These are phyloP conservation scores for Caenorhabditis imperialis DNA, from an alignment of 2,888 invertebrate genomes.

Conservation along the genomic window DNA sequence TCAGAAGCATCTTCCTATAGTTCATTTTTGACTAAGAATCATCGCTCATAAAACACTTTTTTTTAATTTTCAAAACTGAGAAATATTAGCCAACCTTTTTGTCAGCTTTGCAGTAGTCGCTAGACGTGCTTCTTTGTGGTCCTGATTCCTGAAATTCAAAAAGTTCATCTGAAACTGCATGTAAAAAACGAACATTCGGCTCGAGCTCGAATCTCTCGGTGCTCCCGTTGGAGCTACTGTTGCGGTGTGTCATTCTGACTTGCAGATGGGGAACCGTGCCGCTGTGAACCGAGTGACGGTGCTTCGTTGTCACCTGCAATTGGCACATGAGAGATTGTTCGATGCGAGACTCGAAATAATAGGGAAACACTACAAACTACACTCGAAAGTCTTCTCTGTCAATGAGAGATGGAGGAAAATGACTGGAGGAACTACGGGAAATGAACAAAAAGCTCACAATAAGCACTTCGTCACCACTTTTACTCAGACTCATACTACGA, in stretches of 20 bases:
- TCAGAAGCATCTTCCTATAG: not conserved
- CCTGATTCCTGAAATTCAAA: constrained; percentile 60
- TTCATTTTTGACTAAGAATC: not conserved
- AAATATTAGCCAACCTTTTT: no score
- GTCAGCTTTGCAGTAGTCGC: constrained; percentile 59
- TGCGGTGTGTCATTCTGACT: constrained; percentile 46
- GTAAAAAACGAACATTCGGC: constrained; percentile 23
- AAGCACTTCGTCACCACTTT: constrained; percentile 56
- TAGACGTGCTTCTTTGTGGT: constrained; percentile 59
- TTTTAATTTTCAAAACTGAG: no score
- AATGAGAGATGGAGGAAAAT: not conserved
- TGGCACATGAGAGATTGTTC: not conserved
- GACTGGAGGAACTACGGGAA: no score
- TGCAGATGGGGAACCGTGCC: constrained; percentile 54
- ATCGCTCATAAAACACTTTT: not conserved
- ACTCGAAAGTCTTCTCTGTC: no score
- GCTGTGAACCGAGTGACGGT: constrained; percentile 52
- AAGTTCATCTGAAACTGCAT: no score
- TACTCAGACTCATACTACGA: constrained; percentile 56
- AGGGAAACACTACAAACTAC: not conserved
- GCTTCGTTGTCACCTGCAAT: constrained; percentile 50
- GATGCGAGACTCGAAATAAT: not conserved
- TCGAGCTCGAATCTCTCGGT: constrained; percentile 44
- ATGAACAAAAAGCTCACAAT: constrained; percentile 50
- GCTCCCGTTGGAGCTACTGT: constrained; percentile 35